Percentiles rank a stretch among this genome's conserved stretches.
Evolutionary conservation across 2,113 vertebrate species (phyloP).

Genomic region (Cairina moschata): DNA sequence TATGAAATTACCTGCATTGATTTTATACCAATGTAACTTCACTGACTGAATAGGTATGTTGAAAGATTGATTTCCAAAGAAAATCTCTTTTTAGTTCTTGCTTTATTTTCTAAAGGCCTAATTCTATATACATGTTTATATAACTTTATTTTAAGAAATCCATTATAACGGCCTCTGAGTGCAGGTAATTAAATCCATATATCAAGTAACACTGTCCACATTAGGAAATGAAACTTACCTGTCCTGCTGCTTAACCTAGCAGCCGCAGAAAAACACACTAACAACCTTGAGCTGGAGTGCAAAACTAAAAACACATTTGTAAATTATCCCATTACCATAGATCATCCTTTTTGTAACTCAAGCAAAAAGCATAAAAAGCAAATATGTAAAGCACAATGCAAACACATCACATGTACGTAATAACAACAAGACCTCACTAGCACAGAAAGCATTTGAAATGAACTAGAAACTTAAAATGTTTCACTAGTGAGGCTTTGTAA

Average conservation of each 20-base stretch:
- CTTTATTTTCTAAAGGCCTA: background rate
- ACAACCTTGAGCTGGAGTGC: background rate
- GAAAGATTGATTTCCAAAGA: background rate
- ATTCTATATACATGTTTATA: background rate
- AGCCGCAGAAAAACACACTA: background rate
- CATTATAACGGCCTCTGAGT: background rate
- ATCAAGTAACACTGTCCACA: background rate
- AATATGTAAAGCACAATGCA: background rate
- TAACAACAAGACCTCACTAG: background rate
- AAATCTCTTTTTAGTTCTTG: background rate
- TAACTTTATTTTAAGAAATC: background rate
- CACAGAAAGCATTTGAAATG: background rate
- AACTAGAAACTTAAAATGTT: background rate
- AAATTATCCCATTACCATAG: background rate
- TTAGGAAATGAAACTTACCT: background rate
- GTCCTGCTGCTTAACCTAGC: background rate
- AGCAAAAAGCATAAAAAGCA: background rate
- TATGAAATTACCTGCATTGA: background rate
- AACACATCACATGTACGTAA: background rate
- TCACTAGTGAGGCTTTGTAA: background rate
- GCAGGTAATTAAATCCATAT: constrained; percentile 16
- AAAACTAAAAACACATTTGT: background rate
- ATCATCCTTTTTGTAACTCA: background rate
- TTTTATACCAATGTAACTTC: background rate
- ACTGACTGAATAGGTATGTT: background rate